Conservation (phyloP, 2,797 vertebrate genomes). For the Tarsius wallacei region DNA sequence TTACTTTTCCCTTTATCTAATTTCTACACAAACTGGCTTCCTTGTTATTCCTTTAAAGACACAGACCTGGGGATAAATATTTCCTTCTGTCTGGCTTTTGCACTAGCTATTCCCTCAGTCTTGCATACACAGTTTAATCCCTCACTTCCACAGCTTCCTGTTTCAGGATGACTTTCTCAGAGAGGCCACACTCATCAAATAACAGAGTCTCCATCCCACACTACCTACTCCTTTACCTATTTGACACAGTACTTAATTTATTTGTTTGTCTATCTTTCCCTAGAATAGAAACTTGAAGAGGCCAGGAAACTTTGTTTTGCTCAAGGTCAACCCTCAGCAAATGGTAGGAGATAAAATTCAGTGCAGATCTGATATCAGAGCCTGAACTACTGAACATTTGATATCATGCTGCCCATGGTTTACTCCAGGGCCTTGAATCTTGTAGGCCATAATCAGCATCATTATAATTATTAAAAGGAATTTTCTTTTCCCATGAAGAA, state of each 20-base stretch:
- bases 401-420: not conserved
- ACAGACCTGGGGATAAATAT: not conserved
- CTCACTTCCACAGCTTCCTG: not conserved
- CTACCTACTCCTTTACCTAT: not conserved
- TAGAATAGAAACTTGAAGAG: conserved; percentile 34
- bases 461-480: not conserved
- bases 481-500: not conserved
- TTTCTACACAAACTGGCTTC: conserved; percentile 9
- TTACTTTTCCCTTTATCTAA: conserved; percentile 25
- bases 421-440: conserved; percentile 7
- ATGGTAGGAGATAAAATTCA: not conserved
- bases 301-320: not conserved
- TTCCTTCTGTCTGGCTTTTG: not conserved
- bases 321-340: conserved; percentile 32
- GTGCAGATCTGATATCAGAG: not conserved
- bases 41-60: not conserved
- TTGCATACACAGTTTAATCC: not conserved
- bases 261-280: not conserved
- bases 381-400: not conserved
- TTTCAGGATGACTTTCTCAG: not conserved
- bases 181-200: not conserved
- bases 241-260: conserved; percentile 2
- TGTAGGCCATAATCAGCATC: not conserved
- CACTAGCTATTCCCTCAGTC: not conserved
- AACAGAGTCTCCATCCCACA: not conserved